A percentile compares a stretch with the other conserved stretches of the same genome.
Evolutionary conservation across 2,888 invertebrate genomes (phyloP).

Genomic region (Cheilosia grossa): DNA sequence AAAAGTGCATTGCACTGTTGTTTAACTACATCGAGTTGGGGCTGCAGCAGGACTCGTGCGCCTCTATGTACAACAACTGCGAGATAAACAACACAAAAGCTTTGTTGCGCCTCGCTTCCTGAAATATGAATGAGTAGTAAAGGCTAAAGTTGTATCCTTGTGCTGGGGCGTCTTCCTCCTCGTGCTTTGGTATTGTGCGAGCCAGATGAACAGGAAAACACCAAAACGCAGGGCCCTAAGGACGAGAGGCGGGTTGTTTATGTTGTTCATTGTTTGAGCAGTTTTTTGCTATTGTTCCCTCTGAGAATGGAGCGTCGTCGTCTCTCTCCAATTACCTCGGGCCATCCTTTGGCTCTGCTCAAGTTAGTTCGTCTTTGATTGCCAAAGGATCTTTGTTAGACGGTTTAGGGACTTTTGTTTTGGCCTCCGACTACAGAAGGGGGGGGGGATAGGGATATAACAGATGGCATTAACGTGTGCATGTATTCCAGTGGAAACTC

Average conservation of each 20-base stretch:
- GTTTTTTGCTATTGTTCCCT: slow-evolving; percentile 22
- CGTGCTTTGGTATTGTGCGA: slow-evolving; percentile 41
- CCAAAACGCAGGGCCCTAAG: slow-evolving; percentile 64
- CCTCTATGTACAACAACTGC: slow-evolving; percentile 22
- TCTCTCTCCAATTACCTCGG: slow-evolving; percentile 70
- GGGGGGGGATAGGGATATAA: slow-evolving; percentile 8
- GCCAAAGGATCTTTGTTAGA: slow-evolving; percentile 69
- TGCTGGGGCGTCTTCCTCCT: slow-evolving; percentile 43
- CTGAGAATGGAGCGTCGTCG: slow-evolving; percentile 24
- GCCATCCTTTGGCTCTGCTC: slow-evolving; percentile 48
- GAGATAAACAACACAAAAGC: slow-evolving; percentile 70
- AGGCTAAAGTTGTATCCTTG: slow-evolving; percentile 73
- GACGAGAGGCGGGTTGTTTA: slow-evolving; percentile 54
- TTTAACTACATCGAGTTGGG: slow-evolving; percentile 50
- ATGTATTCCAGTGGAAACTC: slow-evolving; percentile 38
- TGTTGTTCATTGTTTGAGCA: slow-evolving; percentile 61
- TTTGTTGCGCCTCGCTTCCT: slow-evolving; percentile 73
- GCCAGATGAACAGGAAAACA: slow-evolving; percentile 74
- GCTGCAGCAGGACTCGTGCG: slow-evolving; percentile 34
- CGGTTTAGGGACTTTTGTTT: slow-evolving; percentile 60
- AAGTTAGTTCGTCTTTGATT: slow-evolving; percentile 70
- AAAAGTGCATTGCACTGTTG: slow-evolving; percentile 74
- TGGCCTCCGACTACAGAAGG: slow-evolving; percentile 11
- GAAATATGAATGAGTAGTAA: slow-evolving; percentile 71
- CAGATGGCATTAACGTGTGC: slow-evolving; percentile 47